phyloP scores from a whole-genome alignment of 2,888 invertebrate genomes.

The Andrena bucephala region DNA sequence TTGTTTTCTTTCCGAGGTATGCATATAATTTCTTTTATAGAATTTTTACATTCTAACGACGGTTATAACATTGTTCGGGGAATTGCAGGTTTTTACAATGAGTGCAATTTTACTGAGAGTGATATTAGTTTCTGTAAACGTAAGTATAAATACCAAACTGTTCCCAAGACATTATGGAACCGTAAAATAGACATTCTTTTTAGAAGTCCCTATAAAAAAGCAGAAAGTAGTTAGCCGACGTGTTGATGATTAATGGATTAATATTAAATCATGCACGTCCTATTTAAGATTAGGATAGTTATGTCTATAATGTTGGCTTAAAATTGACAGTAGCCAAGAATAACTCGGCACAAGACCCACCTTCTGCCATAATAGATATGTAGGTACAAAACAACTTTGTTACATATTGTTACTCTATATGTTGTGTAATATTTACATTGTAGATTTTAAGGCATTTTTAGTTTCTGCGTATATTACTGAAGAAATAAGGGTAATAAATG shows the following conservation, averaged over 20 bases:
- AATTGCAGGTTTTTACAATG: conserved; percentile 49
- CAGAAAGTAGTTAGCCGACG: conserved; percentile 76
- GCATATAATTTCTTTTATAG: conserved; percentile 38
- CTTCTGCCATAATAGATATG: conserved; percentile 77
- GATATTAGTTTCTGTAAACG: conserved; percentile 63
- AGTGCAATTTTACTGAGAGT: conserved; percentile 64
- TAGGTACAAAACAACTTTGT: conserved; percentile 74
- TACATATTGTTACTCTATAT: conserved; percentile 78
- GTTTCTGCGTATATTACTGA: conserved; percentile 62
- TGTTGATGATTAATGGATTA: conserved; percentile 75
- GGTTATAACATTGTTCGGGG: conserved; percentile 34
- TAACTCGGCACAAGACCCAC: conserved; percentile 79
- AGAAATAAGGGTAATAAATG: conserved; percentile 49
- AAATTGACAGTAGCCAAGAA: conserved; percentile 79
- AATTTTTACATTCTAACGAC: conserved; percentile 33
- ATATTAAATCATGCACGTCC: conserved; percentile 74
- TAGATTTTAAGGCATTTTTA: conserved; percentile 69
- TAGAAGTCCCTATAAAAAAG: conserved; percentile 76
- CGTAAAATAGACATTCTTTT: conserved; percentile 65
- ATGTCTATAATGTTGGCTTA: conserved; percentile 78
- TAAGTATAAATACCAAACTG: conserved; percentile 33
- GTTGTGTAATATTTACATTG: conserved; percentile 78
- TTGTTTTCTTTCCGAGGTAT: conserved; percentile 29
- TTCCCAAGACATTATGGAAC: conserved; percentile 29
- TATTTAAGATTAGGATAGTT: conserved; percentile 77